Evolutionary conservation across 2,113 vertebrate genomes (phyloP), one percentile per base, ranked within the genome.

Genomic region (Chionodraco myersi): DNA sequence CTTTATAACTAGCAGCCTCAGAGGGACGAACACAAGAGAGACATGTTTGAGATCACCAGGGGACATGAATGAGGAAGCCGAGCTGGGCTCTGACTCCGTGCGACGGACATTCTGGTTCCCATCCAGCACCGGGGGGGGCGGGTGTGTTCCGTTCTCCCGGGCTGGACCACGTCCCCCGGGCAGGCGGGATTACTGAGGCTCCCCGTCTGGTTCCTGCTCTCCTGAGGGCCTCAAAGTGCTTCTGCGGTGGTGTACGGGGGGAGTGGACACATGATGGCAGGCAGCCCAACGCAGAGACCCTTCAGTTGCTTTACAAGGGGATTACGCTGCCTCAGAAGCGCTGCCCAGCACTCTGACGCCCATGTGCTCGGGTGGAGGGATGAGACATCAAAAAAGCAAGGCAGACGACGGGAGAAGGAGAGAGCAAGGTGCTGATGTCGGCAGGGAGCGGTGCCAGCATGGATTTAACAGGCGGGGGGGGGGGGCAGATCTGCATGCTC

Each of bases 291-390:
- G 69, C 64, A 79, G 53, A 72, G 73, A 88, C 82, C 72, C 82
- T 58, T 60, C 13, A 51, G 26, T 61, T 91, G 91, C 88, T 90
- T 75, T 87, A 91, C 86, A 92, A 82, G 89, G 57, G 80, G 91
- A 93, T 93, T 92, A 92, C 53, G 71, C 82, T 72, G 80, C 89
- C 87, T 90, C 78, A 83, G 79, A 90, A 36, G 18, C 85, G 86
- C 60, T 74, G 81, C 77, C 83, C 68, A 82, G 80, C 72, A 77
- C 74, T 86, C 81, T 62, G 78, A 86, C 44, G 70, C 67, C 85
- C 87, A 83, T 92, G 84, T 90, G 91, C 74, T 90, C 23, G 15
- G 60, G 79, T 49, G 23, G 73, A 85, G 54, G 52, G 70, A 73
- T 49, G 67, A 53, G 62, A 71, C 59, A 57, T 59, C 11, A 64